Conservation (phyloP, 2,797 vertebrate genomes). For the Enteromius argenteus region DNA sequence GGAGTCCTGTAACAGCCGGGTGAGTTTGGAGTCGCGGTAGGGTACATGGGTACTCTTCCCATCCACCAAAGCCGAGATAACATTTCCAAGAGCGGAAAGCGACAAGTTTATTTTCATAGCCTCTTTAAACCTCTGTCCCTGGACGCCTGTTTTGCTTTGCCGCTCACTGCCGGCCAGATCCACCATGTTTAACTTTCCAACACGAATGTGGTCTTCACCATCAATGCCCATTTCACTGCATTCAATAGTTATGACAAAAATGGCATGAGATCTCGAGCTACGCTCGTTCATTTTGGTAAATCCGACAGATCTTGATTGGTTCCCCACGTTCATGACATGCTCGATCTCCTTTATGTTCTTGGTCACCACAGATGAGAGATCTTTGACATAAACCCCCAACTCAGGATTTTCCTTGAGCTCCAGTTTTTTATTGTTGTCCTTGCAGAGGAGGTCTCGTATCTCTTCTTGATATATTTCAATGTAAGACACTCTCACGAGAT, state of each 20-base stretch:
- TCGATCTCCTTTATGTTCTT: constrained; percentile 95
- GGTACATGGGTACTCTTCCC: constrained; percentile 92
- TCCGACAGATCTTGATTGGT: constrained; percentile 90
- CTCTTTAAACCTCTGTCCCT: constrained; percentile 90
- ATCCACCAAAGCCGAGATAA: constrained; percentile 92
- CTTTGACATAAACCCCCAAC: constrained; percentile 91
- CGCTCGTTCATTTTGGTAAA: constrained; percentile 95
- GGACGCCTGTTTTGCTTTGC: constrained; percentile 88
- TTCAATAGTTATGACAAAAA: constrained; percentile 93
- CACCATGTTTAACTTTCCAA: constrained; percentile 97
- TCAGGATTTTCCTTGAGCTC: constrained; percentile 94
- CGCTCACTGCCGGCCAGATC: constrained; percentile 96
- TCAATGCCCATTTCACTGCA: constrained; percentile 90
- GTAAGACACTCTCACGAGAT: constrained; percentile 95
- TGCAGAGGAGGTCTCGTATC: constrained; percentile 92
- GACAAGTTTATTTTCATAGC: constrained; percentile 98
- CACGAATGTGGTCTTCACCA: constrained; percentile 93
- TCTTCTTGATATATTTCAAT: constrained; percentile 98
- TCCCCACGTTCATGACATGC: constrained; percentile 94
- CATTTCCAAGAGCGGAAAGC: constrained; percentile 93
- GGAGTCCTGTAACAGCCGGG: constrained; percentile 94
- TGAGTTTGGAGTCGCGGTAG: constrained; percentile 97
- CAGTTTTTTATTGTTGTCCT: constrained; percentile 90
- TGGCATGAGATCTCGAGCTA: constrained; percentile 95
- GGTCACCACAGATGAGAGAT: constrained; percentile 92